Evolutionary conservation across 1,140 invertebrate genomes (phyloP).

Genomic region (Aphelinus atriplicis): DNA sequence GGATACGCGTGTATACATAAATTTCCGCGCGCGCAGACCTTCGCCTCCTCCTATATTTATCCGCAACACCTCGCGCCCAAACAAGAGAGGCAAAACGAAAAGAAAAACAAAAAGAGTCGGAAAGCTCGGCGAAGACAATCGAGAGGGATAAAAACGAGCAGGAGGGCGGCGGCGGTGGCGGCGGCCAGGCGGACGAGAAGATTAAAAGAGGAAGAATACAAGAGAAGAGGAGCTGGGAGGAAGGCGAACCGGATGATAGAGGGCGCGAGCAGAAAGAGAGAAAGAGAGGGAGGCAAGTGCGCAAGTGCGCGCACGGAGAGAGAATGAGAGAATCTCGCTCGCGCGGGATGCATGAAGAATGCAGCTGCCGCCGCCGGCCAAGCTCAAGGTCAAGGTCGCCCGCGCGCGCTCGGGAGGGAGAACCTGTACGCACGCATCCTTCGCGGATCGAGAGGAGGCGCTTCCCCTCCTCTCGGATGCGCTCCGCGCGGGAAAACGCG

Average conservation of each 20-base stretch:
- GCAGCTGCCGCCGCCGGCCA: neutral
- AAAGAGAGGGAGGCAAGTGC: conserved; percentile 13
- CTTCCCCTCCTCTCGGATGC: no score
- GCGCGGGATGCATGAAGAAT: conserved; percentile 25
- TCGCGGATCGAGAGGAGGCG: no score
- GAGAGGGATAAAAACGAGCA: neutral
- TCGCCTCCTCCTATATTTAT: no score
- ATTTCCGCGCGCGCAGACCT: no score
- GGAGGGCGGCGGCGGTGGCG: neutral
- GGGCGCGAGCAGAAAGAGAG: conserved; percentile 1
- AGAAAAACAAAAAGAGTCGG: no score
- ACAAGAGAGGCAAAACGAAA: no score
- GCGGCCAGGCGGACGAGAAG: neutral
- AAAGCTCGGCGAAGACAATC: neutral
- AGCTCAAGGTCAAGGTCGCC: conserved; percentile 26
- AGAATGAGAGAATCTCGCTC: neutral
- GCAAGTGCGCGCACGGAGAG: conserved; percentile 14
- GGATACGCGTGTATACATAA: no score
- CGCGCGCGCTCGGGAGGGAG: conserved; percentile 13
- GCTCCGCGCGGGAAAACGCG: no score
- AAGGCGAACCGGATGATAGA: neutral
- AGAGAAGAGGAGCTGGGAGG: neutral
- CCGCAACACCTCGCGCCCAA: no score
- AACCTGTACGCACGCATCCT: conserved; percentile 9
- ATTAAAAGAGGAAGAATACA: neutral